These are phyloP conservation scores for Tragelaphus imberbis DNA, from an alignment of 2,113 vertebrate genomes.

Conservation along the genomic window DNA sequence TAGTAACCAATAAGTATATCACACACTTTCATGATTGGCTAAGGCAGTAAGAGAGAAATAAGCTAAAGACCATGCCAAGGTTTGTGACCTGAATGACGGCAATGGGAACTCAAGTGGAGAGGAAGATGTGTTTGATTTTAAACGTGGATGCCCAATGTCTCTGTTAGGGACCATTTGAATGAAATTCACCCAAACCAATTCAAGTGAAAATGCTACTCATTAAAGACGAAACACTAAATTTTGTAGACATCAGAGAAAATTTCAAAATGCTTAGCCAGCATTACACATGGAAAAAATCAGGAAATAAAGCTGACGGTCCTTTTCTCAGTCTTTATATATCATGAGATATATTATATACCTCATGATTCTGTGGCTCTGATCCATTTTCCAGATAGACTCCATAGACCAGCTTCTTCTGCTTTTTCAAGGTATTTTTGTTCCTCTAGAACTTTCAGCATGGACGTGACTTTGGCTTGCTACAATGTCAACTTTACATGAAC, in stretches of 20 bases:
- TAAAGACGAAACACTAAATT: neutral
- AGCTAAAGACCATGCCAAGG: neutral
- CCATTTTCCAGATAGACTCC: neutral
- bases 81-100: neutral
- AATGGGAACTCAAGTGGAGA: neutral
- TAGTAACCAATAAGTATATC: neutral
- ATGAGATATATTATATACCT: neutral
- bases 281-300: neutral
- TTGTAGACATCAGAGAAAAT: neutral
- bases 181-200: neutral
- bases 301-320: neutral
- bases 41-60: neutral
- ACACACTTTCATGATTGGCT: neutral
- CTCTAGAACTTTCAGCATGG: neutral
- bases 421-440: neutral
- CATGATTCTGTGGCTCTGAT: neutral
- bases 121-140: neutral
- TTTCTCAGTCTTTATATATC: neutral
- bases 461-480: neutral
- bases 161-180: neutral
- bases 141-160: neutral
- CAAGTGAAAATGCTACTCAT: neutral
- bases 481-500: neutral
- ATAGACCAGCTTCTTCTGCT: neutral
- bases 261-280: neutral